Evolutionary conservation across 2,888 invertebrate genomes (phyloP).

Genomic region (Chaetoderma sp.): DNA sequence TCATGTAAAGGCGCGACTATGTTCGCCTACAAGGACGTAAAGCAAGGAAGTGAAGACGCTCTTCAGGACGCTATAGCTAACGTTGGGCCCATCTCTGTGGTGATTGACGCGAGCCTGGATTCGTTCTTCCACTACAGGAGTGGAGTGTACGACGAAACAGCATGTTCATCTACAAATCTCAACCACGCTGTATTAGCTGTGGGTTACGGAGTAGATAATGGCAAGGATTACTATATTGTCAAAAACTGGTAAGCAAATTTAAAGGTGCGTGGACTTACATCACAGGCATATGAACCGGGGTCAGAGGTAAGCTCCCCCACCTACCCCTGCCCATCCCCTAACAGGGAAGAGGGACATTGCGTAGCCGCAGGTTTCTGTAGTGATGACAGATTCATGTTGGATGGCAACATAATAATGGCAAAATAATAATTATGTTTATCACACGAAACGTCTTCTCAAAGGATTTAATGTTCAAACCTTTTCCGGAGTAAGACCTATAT

Average conservation of each 20-base stretch:
- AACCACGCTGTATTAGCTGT: conserved; percentile 89
- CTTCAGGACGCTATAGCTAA: conserved; percentile 49
- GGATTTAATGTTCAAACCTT: no score
- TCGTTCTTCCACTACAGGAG: conserved; percentile 48
- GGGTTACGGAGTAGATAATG: conserved; percentile 78
- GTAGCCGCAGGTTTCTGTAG: no score
- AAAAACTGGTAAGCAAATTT: conserved; percentile 93
- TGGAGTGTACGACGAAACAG: conserved; percentile 81
- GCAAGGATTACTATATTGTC: conserved; percentile 82
- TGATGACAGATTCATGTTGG: no score
- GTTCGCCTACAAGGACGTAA: conserved; percentile 51
- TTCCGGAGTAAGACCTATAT: no score
- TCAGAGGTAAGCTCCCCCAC: no score
- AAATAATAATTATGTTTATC: no score
- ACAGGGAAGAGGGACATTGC: no score
- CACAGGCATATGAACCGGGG: no score
- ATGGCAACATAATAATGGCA: no score
- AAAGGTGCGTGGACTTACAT: no score
- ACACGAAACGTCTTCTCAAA: no score
- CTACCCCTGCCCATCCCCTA: no score
- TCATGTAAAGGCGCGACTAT: conserved; percentile 43
- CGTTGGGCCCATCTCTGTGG: conserved; percentile 80
- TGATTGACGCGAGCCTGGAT: conserved; percentile 87
- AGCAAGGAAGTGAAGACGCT: conserved; percentile 40
- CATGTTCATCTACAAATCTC: conserved; percentile 81